Percentiles rank a stretch among this genome's conserved stretches.
Evolutionary conservation across 1,140 invertebrate genomes (phyloP).

Genomic region (Daktulosphaira vitifoliae): DNA sequence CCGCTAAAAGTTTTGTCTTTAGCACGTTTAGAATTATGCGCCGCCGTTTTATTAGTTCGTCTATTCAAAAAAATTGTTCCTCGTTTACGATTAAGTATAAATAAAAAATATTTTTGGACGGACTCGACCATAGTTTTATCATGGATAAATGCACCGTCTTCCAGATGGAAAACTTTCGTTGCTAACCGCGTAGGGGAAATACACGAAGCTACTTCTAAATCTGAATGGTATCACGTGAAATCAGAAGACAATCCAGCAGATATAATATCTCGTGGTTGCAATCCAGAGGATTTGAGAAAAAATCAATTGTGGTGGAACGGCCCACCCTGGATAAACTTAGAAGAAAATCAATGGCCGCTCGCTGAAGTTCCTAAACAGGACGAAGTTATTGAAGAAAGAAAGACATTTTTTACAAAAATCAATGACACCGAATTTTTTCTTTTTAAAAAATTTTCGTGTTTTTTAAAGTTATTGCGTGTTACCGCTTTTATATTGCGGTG

Average conservation of each 20-base stretch:
- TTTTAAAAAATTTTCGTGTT: not conserved
- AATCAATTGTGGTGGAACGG: constrained; percentile 36
- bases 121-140: constrained; percentile 40
- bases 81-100: constrained; percentile 10
- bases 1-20: not conserved
- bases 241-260: no score
- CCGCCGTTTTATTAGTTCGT: no score
- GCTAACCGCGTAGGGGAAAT: constrained; percentile 41
- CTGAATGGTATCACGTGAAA: constrained; percentile 33
- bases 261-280: no score
- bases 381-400: not conserved
- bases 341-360: not conserved
- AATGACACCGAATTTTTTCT: not conserved
- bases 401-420: not conserved
- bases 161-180: constrained; percentile 41
- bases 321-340: constrained; percentile 31
- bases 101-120: constrained; percentile 39
- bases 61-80: no score
- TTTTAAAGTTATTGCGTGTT: not conserved
- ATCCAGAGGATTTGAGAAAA: constrained; percentile 23
- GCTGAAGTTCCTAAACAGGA: not conserved
- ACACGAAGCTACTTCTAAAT: constrained; percentile 9
- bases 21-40: no score
- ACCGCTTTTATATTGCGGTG: constrained; percentile 10
- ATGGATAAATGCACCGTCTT: constrained; percentile 37